A percentile compares a stretch with the other conserved stretches of the same genome.
Evolutionary conservation across 2,888 invertebrate species (phyloP).

Genomic region (Clitarchus hookeri): DNA sequence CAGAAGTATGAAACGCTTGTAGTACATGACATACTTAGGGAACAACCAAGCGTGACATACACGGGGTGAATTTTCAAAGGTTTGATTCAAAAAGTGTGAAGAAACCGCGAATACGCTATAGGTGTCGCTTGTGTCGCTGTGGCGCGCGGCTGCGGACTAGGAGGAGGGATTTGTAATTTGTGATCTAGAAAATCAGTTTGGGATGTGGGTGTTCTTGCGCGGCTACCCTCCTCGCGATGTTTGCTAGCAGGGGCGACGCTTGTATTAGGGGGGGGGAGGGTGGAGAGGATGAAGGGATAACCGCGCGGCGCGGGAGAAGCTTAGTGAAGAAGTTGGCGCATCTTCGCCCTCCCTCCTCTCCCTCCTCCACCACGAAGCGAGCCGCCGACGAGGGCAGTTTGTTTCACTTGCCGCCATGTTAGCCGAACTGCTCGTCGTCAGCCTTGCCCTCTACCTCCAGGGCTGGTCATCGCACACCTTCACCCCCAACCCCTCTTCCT

Average conservation of each 20-base stretch:
- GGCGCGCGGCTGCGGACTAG: not conserved
- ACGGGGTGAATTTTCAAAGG: too few relatives aligned
- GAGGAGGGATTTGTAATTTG: slow-evolving; percentile 42
- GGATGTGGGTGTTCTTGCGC: slow-evolving; percentile 25
- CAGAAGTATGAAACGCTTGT: too few relatives aligned
- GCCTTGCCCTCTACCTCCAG: too few relatives aligned
- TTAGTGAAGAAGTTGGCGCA: slow-evolving; percentile 1
- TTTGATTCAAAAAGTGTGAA: too few relatives aligned
- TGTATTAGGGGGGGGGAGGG: not conserved
- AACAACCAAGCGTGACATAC: too few relatives aligned
- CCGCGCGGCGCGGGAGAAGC: not conserved
- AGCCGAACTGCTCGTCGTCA: too few relatives aligned
- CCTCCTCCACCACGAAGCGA: not conserved
- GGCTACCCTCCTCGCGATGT: not conserved
- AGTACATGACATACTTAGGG: too few relatives aligned
- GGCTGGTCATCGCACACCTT: too few relatives aligned
- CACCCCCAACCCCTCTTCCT: too few relatives aligned
- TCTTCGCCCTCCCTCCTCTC: not conserved
- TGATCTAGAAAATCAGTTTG: slow-evolving; percentile 44
- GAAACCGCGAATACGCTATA: too few relatives aligned
- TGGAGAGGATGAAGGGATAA: not conserved
- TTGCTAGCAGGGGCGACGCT: slow-evolving; percentile 1
- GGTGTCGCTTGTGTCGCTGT: not conserved
- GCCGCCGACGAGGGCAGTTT: not conserved
- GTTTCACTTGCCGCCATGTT: slow-evolving; percentile 14